Conservation (phyloP, 2,113 vertebrate species). For the Sapajus apella region DNA sequence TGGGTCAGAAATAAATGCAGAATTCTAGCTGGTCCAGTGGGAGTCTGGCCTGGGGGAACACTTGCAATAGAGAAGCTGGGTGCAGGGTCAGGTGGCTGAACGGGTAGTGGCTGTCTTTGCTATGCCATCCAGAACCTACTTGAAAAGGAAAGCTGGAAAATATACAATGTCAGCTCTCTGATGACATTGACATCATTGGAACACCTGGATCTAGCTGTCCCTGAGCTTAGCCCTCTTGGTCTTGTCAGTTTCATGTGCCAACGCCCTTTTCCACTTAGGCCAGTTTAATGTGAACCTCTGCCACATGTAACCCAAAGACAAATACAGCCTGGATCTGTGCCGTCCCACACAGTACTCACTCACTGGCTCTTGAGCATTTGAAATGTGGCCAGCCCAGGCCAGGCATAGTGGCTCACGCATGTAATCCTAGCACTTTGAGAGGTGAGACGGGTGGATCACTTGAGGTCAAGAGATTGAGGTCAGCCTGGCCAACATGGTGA, state of each 20-base stretch:
- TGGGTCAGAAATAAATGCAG: background rate
- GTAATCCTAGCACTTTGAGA: no score
- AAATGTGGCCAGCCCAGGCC: background rate
- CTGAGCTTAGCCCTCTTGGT: background rate
- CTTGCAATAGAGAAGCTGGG: background rate
- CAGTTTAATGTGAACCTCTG: background rate
- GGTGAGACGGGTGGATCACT: no score
- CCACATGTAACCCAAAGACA: background rate
- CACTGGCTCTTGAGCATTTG: background rate
- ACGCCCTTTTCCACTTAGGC: background rate
- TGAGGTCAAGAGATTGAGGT: no score
- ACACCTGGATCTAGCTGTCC: background rate
- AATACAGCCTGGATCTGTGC: background rate
- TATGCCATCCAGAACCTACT: background rate
- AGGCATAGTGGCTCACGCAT: no score
- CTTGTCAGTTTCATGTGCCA: background rate
- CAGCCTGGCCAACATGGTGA: no score
- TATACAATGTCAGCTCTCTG: background rate
- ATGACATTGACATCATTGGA: background rate
- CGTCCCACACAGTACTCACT: background rate
- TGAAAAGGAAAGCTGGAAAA: slow-evolving; percentile 8
- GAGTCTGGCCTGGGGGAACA: background rate
- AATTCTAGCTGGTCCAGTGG: background rate
- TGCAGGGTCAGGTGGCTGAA: background rate
- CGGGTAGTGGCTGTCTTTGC: background rate